Base-by-base conservation (phyloP, 1,140 invertebrate species). In the Melitaea cinxia region DNA sequence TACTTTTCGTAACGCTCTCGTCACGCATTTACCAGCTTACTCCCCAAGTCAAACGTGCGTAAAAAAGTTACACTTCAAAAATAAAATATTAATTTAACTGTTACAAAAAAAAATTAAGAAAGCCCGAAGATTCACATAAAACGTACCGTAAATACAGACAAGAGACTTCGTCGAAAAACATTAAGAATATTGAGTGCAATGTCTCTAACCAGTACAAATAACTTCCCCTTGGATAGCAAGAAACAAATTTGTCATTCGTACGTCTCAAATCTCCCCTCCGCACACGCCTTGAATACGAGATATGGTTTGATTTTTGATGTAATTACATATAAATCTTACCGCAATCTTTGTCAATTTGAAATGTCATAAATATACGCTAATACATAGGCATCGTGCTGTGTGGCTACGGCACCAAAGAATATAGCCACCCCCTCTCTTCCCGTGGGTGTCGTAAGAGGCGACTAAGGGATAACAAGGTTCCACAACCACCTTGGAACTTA, bases 221-320 rank as follows among this genome's bases (percentile, higher is more conserved):
- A 26, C 42, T 30, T 49, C 42, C 62, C 62, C 45, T 49, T 14
- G 17, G 28, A 72, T 58, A 76, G 70, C 56, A 68, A 70, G 68
- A 50, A 70, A 70, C 67, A 73, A 72, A 81, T 78, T 81, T 79
- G 77, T 79, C 79, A 81, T 81, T 79, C 79, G 75, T 69, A 75
- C 65, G 65, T 71, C 58, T 68, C 62, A 50, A 61, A 73, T 61
- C 72, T 60, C 65, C 68, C 74, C 66, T 70, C 58, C 26, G 62
- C 17, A 80, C 80, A 77, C 70, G 66, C 30, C 35, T 49, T 50
- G 75, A 80, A 80, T 82, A 70, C 68, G 42, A 69, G 75, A 77
- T 82, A 71, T 72, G 72, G 68, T 77, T 78, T 78, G 66, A 58
- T 49, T 58, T 42, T 28, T 47, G 42, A 26, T 30, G 33, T 58